These are phyloP conservation scores for Leptothorax acervorum DNA, from an alignment of 2,888 invertebrate genomes.

Conservation along the genomic window DNA sequence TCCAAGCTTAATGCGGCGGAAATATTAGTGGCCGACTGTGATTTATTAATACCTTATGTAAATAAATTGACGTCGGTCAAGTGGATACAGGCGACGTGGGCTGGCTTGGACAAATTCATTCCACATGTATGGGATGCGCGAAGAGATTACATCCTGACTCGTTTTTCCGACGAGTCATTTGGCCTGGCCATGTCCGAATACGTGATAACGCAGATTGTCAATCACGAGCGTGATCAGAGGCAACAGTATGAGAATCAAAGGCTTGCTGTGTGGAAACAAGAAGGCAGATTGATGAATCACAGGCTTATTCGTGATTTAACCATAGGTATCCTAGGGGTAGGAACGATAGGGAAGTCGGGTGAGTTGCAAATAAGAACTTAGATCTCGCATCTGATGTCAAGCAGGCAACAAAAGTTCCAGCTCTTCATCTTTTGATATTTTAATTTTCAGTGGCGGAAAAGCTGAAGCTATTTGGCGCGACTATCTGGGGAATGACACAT, in stretches of 20 bases:
- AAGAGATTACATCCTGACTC: constrained; percentile 81
- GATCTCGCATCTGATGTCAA: not conserved
- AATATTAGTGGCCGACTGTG: constrained; percentile 84
- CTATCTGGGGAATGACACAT: constrained; percentile 84
- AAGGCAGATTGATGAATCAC: constrained; percentile 82
- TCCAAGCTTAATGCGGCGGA: constrained; percentile 81
- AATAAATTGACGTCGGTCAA: constrained; percentile 83
- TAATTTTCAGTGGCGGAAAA: constrained; percentile 84
- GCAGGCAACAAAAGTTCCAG: not conserved
- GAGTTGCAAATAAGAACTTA: not conserved
- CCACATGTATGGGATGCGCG: constrained; percentile 76
- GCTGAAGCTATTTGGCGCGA: constrained; percentile 86
- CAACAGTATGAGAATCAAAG: constrained; percentile 83
- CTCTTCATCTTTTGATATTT: constrained; percentile 11
- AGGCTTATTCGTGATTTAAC: constrained; percentile 85
- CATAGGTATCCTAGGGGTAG: constrained; percentile 87
- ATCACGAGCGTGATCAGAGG: constrained; percentile 85
- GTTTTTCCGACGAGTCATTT: constrained; percentile 85
- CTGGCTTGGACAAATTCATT: constrained; percentile 84
- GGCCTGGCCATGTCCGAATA: constrained; percentile 87
- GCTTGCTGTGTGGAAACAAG: constrained; percentile 79
- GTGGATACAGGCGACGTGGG: constrained; percentile 86
- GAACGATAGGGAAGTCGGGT: constrained; percentile 86
- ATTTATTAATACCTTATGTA: constrained; percentile 83
- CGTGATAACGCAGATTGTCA: constrained; percentile 86